Evolutionary conservation across 2,113 vertebrate species (phyloP).

Genomic region (Zingel zingel): DNA sequence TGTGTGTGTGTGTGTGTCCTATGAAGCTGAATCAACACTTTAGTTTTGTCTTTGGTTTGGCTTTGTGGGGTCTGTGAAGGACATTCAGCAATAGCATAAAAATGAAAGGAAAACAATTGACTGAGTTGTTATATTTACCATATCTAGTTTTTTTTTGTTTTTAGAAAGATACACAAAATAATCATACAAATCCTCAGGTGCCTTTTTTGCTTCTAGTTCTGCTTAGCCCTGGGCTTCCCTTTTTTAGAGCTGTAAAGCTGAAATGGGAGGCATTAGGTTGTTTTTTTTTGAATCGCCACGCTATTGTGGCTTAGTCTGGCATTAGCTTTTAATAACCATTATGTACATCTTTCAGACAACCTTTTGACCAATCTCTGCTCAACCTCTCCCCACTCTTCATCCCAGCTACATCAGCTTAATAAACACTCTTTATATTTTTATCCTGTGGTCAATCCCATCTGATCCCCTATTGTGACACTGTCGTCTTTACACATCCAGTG

Average conservation of each 20-base stretch:
- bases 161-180: background rate
- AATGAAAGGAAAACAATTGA: constrained; percentile 17
- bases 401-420: constrained; percentile 73
- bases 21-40: constrained; percentile 79
- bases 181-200: background rate
- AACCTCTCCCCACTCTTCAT: constrained; percentile 37
- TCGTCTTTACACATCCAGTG: constrained; percentile 72
- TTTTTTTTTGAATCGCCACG: constrained; percentile 44
- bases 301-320: constrained; percentile 32
- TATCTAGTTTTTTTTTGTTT: background rate
- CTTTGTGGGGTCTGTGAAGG: constrained; percentile 44
- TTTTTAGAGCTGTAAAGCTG: constrained; percentile 31
- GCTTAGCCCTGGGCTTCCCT: constrained; percentile 8
- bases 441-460: constrained; percentile 77
- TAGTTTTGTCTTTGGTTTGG: constrained; percentile 69
- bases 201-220: constrained; percentile 37
- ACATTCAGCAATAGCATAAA: constrained; percentile 19
- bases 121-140: background rate
- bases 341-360: constrained; percentile 34
- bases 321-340: constrained; percentile 68
- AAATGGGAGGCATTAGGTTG: constrained; percentile 38
- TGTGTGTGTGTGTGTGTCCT: constrained; percentile 39
- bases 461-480: constrained; percentile 78
- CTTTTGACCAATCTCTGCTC: constrained; percentile 39
- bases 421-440: constrained; percentile 80